A percentile compares a stretch with the other conserved stretches of the same genome.
Conservation (phyloP, 53 echinoderm and acorn worm genomes). For the Luidia sarsii region DNA sequence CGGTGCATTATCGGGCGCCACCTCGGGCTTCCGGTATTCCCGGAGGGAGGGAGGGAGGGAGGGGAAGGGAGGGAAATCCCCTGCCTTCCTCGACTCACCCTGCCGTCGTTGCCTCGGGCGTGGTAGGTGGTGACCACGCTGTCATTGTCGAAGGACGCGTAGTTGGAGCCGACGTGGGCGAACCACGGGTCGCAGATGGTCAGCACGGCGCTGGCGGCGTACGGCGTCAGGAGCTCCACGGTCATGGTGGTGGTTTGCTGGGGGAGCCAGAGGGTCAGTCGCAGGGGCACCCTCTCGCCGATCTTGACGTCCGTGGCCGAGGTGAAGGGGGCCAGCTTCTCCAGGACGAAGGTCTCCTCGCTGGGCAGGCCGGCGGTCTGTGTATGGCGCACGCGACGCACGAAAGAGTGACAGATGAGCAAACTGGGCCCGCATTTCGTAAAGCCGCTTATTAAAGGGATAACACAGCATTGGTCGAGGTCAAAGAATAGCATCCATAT, state of each 20-base stretch:
- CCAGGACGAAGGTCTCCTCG: slow-evolving; percentile 71
- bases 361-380: slow-evolving; percentile 62
- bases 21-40: too few species aligned
- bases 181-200: slow-evolving; percentile 70
- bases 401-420: too few species aligned
- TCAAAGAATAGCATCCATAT: too few species aligned
- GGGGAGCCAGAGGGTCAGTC: slow-evolving; percentile 83
- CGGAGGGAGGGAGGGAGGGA: too few species aligned
- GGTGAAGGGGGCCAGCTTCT: slow-evolving; percentile 67
- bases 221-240: slow-evolving; percentile 79
- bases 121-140: slow-evolving; percentile 29
- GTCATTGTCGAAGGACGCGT: slow-evolving; percentile 31
- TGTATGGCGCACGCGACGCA: too few species aligned
- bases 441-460: too few species aligned
- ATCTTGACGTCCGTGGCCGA: slow-evolving; percentile 55
- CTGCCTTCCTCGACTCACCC: slow-evolving; percentile 35
- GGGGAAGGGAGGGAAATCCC: not conserved
- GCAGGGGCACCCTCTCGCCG: slow-evolving; percentile 72
- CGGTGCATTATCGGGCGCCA: too few species aligned
- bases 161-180: slow-evolving; percentile 75
- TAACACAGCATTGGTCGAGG: too few species aligned
- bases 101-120: slow-evolving; percentile 48
- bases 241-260: slow-evolving; percentile 37
- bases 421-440: too few species aligned
- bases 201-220: slow-evolving; percentile 80